Evolutionary conservation across 2,888 invertebrate species (phyloP).

Genomic region (Megastigmus dorsalis): DNA sequence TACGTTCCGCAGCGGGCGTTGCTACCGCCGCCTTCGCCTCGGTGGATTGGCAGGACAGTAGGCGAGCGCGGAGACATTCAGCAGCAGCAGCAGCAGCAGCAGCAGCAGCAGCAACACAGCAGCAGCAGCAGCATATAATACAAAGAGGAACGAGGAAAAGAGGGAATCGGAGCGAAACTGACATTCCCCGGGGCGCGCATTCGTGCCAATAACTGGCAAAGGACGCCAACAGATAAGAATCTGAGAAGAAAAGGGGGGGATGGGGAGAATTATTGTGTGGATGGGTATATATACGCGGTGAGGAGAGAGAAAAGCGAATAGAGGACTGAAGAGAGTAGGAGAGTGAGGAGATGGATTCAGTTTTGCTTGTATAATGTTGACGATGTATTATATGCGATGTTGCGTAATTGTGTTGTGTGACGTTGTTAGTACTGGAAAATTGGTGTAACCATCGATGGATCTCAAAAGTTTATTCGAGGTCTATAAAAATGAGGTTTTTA

Average conservation of each 20-base stretch:
- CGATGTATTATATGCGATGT: too few species aligned
- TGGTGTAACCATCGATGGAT: too few species aligned
- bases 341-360: neutral
- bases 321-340: neutral
- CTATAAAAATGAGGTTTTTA: too few species aligned
- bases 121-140: slow-evolving; percentile 19
- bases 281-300: too few species aligned
- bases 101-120: neutral
- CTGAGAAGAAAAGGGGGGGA: neutral
- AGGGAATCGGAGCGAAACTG: slow-evolving; percentile 35
- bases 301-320: neutral
- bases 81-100: neutral
- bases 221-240: slow-evolving; percentile 21
- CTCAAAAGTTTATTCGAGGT: too few species aligned
- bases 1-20: slow-evolving; percentile 42
- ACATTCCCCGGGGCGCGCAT: slow-evolving; percentile 24
- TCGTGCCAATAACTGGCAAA: slow-evolving; percentile 22
- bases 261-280: neutral
- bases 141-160: slow-evolving; percentile 25
- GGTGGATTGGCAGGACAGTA: slow-evolving; percentile 46
- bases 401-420: too few species aligned
- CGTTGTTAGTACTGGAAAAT: too few species aligned
- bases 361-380: neutral
- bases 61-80: slow-evolving; percentile 13
- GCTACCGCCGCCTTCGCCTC: slow-evolving; percentile 36